Conservation (phyloP, 2,797 vertebrate species). For the Heteromormyrus szaboi region DNA sequence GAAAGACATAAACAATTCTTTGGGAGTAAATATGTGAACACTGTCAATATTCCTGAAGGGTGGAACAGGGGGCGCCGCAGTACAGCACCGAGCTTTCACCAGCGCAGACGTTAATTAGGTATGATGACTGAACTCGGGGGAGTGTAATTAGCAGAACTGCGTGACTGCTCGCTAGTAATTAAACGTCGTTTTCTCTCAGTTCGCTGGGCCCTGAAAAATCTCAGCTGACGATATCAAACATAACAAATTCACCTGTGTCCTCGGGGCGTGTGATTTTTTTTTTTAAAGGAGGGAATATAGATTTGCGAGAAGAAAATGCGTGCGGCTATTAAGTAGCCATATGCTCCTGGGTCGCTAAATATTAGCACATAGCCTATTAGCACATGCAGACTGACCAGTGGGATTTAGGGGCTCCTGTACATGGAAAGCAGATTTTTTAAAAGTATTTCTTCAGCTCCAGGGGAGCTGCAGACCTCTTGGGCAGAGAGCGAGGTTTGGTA, state of each 20-base stretch:
- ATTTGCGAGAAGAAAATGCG: background rate
- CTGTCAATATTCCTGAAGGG: constrained; percentile 46
- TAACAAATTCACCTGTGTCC: constrained; percentile 29
- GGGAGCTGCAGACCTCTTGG: background rate
- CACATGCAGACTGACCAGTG: background rate
- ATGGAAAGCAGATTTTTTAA: background rate
- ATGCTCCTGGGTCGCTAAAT: background rate
- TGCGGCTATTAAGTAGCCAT: background rate
- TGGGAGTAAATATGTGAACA: constrained; percentile 35
- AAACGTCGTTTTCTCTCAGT: constrained; percentile 59
- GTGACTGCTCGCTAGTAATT: constrained; percentile 60
- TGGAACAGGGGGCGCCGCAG: constrained; percentile 32
- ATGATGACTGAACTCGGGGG: constrained; percentile 59
- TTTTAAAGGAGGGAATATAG: background rate
- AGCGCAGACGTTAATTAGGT: constrained; percentile 62
- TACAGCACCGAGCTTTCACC: constrained; percentile 52
- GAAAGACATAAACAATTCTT: background rate
- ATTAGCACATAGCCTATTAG: background rate
- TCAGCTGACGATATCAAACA: constrained; percentile 40
- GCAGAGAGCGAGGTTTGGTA: background rate
- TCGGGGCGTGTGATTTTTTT: background rate
- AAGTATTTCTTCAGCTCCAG: background rate
- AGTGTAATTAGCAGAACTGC: constrained; percentile 60
- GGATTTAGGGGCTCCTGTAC: background rate
- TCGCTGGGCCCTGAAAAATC: constrained; percentile 39